A percentile compares a stretch with the other conserved stretches of the same genome.
These are phyloP conservation scores for Formica selysi DNA, from an alignment of 1,140 invertebrate species.

Conservation along the genomic window DNA sequence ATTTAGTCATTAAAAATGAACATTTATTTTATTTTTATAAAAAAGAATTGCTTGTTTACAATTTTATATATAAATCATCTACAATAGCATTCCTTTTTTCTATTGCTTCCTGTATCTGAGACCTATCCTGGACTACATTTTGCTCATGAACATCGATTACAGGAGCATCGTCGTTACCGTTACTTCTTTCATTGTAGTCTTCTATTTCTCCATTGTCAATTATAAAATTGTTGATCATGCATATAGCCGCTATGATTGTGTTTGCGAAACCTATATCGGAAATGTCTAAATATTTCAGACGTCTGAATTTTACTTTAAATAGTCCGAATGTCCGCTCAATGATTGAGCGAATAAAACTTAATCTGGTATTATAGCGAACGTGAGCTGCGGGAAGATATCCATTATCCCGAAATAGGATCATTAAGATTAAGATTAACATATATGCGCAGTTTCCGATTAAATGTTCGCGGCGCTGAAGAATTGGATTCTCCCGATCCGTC, in stretches of 20 bases:
- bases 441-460: not conserved
- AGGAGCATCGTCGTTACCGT: too few relatives aligned
- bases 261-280: too few relatives aligned
- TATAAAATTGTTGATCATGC: too few relatives aligned
- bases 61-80: not conserved
- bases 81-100: conserved; percentile 1
- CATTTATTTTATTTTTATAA: too few relatives aligned
- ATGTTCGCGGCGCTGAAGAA: not conserved
- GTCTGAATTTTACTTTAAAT: too few relatives aligned
- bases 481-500: not conserved
- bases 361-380: not conserved
- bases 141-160: not conserved
- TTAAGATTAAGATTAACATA: not conserved
- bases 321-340: too few relatives aligned
- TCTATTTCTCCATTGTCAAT: too few relatives aligned
- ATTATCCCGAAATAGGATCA: conserved; percentile 11
- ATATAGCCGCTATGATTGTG: too few relatives aligned
- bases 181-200: too few relatives aligned
- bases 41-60: not conserved
- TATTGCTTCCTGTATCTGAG: not conserved
- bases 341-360: conserved; percentile 13
- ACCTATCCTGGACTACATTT: not conserved
- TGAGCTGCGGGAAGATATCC: conserved; percentile 2
- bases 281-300: too few relatives aligned
- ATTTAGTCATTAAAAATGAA: too few relatives aligned